Evolutionary conservation across 1,140 invertebrate genomes (phyloP).

Genomic region (Glossosoma conforme): DNA sequence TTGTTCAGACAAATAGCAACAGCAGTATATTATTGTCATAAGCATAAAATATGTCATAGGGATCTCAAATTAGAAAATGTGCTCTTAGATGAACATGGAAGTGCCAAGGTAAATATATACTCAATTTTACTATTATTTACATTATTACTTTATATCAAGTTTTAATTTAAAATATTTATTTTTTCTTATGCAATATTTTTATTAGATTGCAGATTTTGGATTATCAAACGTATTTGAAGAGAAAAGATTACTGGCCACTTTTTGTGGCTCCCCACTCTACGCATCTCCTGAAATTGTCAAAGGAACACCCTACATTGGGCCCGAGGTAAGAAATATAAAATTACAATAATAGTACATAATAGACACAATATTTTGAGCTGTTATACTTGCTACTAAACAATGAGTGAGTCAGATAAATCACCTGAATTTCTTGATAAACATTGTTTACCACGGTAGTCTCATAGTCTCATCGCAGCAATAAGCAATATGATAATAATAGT

Average conservation of each 20-base stretch:
- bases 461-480: too few species aligned
- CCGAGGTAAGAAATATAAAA: conserved; percentile 66
- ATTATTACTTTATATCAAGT: conserved; percentile 17
- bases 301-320: conserved; percentile 95
- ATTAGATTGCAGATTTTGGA: conserved; percentile 96
- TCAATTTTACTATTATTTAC: conserved; percentile 16
- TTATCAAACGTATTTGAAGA: conserved; percentile 97
- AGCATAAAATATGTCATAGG: conserved; percentile 96
- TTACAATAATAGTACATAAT: too few species aligned
- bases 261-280: conserved; percentile 96
- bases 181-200: conserved; percentile 21
- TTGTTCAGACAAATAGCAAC: conserved; percentile 97
- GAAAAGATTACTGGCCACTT: conserved; percentile 82
- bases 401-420: too few species aligned
- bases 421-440: too few species aligned
- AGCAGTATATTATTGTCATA: conserved; percentile 98
- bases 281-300: conserved; percentile 99
- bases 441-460: too few species aligned
- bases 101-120: conserved; percentile 74
- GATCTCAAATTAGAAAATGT: conserved; percentile 99
- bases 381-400: too few species aligned
- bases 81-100: conserved; percentile 88
- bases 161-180: conserved; percentile 15
- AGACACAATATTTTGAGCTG: too few species aligned
- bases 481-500: too few species aligned